Conservation (phyloP, 2,113 vertebrate species). For the Natator depressus region DNA sequence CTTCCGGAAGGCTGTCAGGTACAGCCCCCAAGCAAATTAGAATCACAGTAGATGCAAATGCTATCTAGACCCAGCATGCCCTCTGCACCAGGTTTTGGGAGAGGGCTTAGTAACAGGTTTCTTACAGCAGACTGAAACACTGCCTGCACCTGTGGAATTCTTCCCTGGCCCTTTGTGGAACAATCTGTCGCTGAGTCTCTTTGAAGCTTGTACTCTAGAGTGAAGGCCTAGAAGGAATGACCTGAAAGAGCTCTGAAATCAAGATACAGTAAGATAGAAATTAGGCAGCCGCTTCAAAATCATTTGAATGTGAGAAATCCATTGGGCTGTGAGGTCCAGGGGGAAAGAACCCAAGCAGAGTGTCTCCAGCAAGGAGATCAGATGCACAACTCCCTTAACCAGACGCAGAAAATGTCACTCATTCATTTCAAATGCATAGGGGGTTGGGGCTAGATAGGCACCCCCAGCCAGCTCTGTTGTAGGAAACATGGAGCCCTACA, state of each 20-base stretch:
- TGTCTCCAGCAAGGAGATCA: background rate
- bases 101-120: background rate
- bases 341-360: background rate
- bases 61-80: background rate
- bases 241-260: background rate
- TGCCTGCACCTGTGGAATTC: background rate
- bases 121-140: background rate
- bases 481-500: background rate
- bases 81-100: background rate
- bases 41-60: background rate
- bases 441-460: background rate
- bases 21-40: background rate
- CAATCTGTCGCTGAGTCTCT: background rate
- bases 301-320: background rate
- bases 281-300: background rate
- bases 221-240: background rate
- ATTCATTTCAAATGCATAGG: background rate
- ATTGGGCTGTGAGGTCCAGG: background rate
- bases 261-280: background rate
- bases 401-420: background rate
- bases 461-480: background rate
- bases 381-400: background rate
- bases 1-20: too few relatives aligned
- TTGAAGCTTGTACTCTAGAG: background rate
- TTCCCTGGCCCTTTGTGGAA: background rate